A percentile compares a stretch with the other conserved stretches of the same genome.
Evolutionary conservation across 1,140 invertebrate species (phyloP).

Genomic region (Leguminivora glycinivorella): DNA sequence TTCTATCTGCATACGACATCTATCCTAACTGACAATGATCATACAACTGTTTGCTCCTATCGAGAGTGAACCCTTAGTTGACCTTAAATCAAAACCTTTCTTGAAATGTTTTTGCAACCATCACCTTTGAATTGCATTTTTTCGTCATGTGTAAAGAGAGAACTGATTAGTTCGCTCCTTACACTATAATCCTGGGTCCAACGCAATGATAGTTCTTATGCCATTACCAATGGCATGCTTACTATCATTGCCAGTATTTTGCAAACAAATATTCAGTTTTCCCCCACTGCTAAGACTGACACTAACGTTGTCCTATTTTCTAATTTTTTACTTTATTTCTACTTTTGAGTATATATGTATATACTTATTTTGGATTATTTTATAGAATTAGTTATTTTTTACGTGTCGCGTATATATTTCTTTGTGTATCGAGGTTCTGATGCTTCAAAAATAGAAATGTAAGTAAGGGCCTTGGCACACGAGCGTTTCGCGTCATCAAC

Average conservation of each 20-base stretch:
- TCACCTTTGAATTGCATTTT: conserved; percentile 38
- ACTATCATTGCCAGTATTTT: conserved; percentile 56
- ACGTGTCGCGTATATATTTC: too few relatives aligned
- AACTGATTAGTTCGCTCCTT: conserved; percentile 66
- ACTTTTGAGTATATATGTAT: neutral
- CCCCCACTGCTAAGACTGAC: conserved; percentile 56
- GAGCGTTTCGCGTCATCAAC: too few relatives aligned
- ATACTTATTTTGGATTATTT: too few relatives aligned
- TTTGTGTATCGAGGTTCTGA: too few relatives aligned
- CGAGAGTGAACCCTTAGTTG: too few relatives aligned
- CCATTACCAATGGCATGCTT: conserved; percentile 59
- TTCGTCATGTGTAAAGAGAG: conserved; percentile 56
- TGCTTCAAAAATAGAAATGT: too few relatives aligned
- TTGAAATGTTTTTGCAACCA: conserved; percentile 64
- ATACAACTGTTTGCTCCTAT: too few relatives aligned
- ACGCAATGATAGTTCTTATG: conserved; percentile 61
- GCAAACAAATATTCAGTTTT: conserved; percentile 76
- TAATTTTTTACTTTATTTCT: conserved; percentile 20
- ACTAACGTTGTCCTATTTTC: conserved; percentile 31
- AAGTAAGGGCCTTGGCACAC: too few relatives aligned
- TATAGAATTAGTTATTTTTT: too few relatives aligned
- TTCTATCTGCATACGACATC: too few relatives aligned
- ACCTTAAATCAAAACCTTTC: neutral
- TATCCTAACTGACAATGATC: too few relatives aligned
- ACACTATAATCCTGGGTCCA: conserved; percentile 46